Base-by-base conservation (phyloP, 2,797 vertebrate genomes). In the Sciaenops ocellatus region DNA sequence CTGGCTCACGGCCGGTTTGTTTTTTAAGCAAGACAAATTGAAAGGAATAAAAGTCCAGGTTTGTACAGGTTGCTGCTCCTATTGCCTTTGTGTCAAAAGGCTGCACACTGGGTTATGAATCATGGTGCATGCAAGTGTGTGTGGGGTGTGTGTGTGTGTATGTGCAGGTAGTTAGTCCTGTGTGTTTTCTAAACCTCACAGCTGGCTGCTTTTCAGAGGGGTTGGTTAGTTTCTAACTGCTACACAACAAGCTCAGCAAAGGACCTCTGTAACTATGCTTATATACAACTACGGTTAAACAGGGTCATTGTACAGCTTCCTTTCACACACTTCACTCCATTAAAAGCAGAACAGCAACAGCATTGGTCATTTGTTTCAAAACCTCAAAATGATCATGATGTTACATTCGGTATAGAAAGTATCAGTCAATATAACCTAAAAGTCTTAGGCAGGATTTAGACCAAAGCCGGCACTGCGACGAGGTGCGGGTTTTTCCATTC, bases 1-100 rank as follows among this genome's bases (percentile, higher is more conserved):
- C 91, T 69, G 60, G 86, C 90, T 94, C 93, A 92, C 85, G 62
- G 91, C 84, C 90, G 88, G 89, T 95, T 95, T 94, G 92, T 94
- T 95, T 95, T 95, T 94, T 95, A 95, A 95, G 92, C 93, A 95
- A 95, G 94, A 95, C 92, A 94, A 95, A 95, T 95, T 89, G 95
- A 93, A 92, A 93, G 89, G 92, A 94, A 95, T 95, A 94, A 95
- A 95, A 94, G 90, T 85, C 79, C 78, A 73, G 80, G 83, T 89
- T 89, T 87, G 90, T 93, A 90, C 87, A 87, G 82, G 87, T 88
- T 89, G 91, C 92, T 92, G 91, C 92, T 94, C 83, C 90, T 90
- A 92, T 95, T 88, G 80, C 87, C 88, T 94, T 87, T 88, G 87
- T 94, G 94, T 95, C 94, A 94, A 84, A 88, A 89, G 80, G 87